Conservation (phyloP, 2,888 invertebrate species). For the Lepidochrysops patricia region DNA sequence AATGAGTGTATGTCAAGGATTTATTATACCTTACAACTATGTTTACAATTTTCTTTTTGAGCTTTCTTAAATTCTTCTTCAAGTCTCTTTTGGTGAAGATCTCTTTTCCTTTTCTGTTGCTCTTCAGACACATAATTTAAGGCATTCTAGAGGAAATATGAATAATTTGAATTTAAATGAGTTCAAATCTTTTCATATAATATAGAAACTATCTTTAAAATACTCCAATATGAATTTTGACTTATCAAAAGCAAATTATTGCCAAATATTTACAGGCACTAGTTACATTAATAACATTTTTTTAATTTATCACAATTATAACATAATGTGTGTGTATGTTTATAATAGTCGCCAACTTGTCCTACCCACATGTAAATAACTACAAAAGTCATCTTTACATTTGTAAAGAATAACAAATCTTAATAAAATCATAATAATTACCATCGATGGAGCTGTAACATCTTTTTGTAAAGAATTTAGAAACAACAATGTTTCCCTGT, state of each 20-base stretch:
- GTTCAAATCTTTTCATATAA: no score
- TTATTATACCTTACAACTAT: slow-evolving; percentile 35
- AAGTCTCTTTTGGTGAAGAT: slow-evolving; percentile 47
- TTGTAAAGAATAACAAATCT: slow-evolving; percentile 7
- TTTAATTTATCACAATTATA: no score
- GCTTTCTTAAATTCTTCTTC: slow-evolving; percentile 55
- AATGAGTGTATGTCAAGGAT: neutral
- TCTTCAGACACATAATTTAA: slow-evolving; percentile 47
- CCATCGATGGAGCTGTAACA: slow-evolving; percentile 39
- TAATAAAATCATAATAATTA: slow-evolving; percentile 32
- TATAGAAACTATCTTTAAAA: no score
- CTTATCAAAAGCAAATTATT: no score
- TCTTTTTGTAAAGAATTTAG: slow-evolving; percentile 54
- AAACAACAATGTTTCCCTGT: slow-evolving; percentile 57
- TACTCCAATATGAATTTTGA: no score
- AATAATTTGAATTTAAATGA: neutral
- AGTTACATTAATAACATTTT: no score
- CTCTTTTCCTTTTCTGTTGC: slow-evolving; percentile 42
- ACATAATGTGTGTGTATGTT: no score
- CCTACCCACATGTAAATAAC: no score
- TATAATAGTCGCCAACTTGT: no score
- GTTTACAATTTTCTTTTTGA: slow-evolving; percentile 46
- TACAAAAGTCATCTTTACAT: neutral
- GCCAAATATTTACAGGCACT: no score
- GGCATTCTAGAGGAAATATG: slow-evolving; percentile 38